Percentiles rank a stretch among this genome's conserved stretches.
These are phyloP conservation scores for Porites lutea DNA, from an alignment of 64 coral and sea anemone species.

Conservation along the genomic window DNA sequence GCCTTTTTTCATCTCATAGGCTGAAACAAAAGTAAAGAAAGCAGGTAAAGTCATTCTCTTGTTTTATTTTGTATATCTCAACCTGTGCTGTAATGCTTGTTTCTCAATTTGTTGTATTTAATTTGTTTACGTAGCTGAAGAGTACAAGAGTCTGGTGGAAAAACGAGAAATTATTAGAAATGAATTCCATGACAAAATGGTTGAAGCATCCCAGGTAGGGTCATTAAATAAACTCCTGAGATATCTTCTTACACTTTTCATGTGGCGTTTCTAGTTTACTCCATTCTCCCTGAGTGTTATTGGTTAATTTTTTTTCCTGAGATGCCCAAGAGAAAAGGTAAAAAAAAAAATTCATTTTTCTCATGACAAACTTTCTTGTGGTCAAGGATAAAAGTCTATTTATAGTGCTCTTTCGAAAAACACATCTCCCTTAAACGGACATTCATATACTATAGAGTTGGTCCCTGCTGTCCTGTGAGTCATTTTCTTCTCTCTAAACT, in stretches of 20 bases:
- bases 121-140: conserved; percentile 75
- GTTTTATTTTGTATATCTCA: neutral
- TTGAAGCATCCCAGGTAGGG: conserved; percentile 80
- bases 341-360: too few relatives aligned
- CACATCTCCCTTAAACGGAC: too few relatives aligned
- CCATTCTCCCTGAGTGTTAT: neutral
- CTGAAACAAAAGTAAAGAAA: conserved; percentile 91
- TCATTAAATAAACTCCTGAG: too few relatives aligned
- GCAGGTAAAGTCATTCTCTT: conserved; percentile 61
- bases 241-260: neutral
- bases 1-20: conserved; percentile 47
- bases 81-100: neutral
- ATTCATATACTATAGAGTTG: too few relatives aligned
- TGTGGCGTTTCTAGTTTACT: neutral
- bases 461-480: too few relatives aligned
- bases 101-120: neutral
- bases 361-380: too few relatives aligned
- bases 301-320: too few relatives aligned
- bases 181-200: conserved; percentile 97
- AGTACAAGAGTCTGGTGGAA: conserved; percentile 90
- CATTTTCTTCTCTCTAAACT: too few relatives aligned
- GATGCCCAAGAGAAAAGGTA: too few relatives aligned
- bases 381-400: too few relatives aligned
- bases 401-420: too few relatives aligned
- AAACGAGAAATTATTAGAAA: conserved; percentile 95